Base-by-base conservation (phyloP, 2,113 vertebrate species). In the Gavia stellata region DNA sequence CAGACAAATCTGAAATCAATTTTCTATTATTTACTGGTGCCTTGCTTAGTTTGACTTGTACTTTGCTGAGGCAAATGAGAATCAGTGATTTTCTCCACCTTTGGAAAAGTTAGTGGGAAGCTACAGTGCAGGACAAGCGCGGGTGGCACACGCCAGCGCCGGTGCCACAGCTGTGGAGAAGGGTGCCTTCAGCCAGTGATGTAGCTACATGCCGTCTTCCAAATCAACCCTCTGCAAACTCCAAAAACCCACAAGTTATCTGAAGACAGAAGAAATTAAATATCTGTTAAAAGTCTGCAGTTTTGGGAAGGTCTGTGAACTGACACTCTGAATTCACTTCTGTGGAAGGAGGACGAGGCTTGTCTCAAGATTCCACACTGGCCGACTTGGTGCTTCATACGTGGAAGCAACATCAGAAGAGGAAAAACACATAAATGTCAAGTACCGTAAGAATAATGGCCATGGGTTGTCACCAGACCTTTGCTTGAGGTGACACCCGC, bases 381-480 rank as follows among this genome's bases (percentile, higher is more conserved):
- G 9, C n/a, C 53, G 20, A 0, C 8, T 17, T 10, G 1, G 42
- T 8, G 8, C 14, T 73, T 29, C 40, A 10, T 3, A 5, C 0
- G 1, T 5, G 16, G 47, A 38, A n/a, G 2, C 9, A 29, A 34
- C 55, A 36, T 4, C 26, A 58, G 49, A 52, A 45, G 29, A 80
- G 47, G 44, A 6, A 15, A 56, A 66, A 8, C 9, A 21, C 8
- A 3, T 8, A 21, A 19, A 34, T 16, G 10, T 72, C 16, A 31
- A 25, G 3, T 3, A 10, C n/a, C 1, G 0, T 5, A 3, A 3
- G 44, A 8, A 28, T 4, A 44, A 23, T 0, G 3, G 8, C 45
- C 2, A 0, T 12, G 29, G 53, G 82, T 4, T 12, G 20, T 33
- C 80, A 44, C 31, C 1, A 6, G 50, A 38, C 56, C 36, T 85